Percentiles rank a stretch among this genome's conserved stretches.
phyloP scores from a whole-genome alignment of 2,113 vertebrate genomes.

The Myiagra hebetior region DNA sequence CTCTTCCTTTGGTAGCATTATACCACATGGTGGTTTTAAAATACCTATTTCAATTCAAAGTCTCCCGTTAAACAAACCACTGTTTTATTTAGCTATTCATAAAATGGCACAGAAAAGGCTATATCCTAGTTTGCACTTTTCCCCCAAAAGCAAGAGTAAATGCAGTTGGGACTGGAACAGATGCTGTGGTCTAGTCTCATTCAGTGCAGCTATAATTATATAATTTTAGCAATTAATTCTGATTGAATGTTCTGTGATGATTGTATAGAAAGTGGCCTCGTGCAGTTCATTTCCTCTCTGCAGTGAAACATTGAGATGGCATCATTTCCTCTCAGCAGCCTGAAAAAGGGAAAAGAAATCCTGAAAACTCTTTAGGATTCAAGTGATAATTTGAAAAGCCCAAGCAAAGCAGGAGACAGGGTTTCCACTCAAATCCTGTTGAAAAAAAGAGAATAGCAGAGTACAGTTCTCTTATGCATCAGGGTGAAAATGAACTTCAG shows the following conservation, averaged over 20 bases:
- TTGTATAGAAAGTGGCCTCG: not conserved
- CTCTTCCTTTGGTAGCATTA: not conserved
- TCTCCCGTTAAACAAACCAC: not conserved
- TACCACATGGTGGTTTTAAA: not conserved
- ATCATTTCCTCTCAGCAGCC: not conserved
- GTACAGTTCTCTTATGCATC: not conserved
- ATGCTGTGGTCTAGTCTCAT: slow-evolving; percentile 29
- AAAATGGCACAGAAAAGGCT: not conserved
- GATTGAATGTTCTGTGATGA: not conserved
- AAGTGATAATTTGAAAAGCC: slow-evolving; percentile 32
- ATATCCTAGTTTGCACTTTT: not conserved
- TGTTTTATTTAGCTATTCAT: not conserved
- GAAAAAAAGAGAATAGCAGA: not conserved
- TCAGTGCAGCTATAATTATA: slow-evolving; percentile 45
- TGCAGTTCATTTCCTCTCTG: not conserved
- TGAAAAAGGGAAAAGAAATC: slow-evolving; percentile 15
- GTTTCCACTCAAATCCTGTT: not conserved
- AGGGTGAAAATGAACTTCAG: not conserved
- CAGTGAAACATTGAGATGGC: not conserved
- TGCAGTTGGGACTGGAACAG: slow-evolving; percentile 30
- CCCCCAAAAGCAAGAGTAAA: not conserved
- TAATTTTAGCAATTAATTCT: slow-evolving; percentile 59
- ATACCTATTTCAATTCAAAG: not conserved
- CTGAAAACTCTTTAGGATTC: slow-evolving; percentile 5
- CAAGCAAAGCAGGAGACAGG: not conserved